Evolutionary conservation across 2,797 vertebrate genomes (phyloP), one percentile per base, ranked within the genome.

Genomic region (Silurus aristotelis): DNA sequence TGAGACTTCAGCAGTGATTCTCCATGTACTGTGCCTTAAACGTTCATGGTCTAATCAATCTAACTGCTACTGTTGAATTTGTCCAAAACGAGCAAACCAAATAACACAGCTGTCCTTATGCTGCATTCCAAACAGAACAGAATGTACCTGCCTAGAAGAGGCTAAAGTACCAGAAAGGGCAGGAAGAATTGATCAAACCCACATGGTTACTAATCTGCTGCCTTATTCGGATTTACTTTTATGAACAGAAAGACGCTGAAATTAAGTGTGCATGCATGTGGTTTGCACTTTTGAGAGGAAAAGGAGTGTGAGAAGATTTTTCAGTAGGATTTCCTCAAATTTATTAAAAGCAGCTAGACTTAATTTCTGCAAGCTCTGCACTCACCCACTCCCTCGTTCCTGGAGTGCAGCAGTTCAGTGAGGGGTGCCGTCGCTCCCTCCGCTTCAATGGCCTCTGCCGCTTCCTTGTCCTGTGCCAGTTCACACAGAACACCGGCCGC

Each of bases 361-460:
- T 31, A 6, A 55, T 25, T 75, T 25, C 38, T 5, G 9, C 46
- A 55, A 48, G 38, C 2, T 72, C 61, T 8, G 5, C 75, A 92
- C 98, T 95, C 89, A 99, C 98, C 98, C 76, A 99, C 98, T 17
- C 98, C 98, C 92, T 99, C 98, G 2, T 99, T 99, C 91, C 98
- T 96, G 75, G 98, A 99, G 93, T 99, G 98, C 86, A 99, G 96
- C 84, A 99, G 92, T 86, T 99, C 98, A 2, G 98, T 99, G 89
- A 99, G 96, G 14, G 98, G 98, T 10, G 98, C 98, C 0, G 98
- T 99, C 88, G 98, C 98, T 89, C 98, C 98, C 91, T 99, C 98
- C 0, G 98, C 98, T 92, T 99, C 98, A 0, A 99, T 99, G 14
- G 98, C 98, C 92, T 99, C 98, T 0, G 98, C 98, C 0, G 98